Conservation (phyloP, 1,140 invertebrate genomes). For the Mylabris phalerata region DNA sequence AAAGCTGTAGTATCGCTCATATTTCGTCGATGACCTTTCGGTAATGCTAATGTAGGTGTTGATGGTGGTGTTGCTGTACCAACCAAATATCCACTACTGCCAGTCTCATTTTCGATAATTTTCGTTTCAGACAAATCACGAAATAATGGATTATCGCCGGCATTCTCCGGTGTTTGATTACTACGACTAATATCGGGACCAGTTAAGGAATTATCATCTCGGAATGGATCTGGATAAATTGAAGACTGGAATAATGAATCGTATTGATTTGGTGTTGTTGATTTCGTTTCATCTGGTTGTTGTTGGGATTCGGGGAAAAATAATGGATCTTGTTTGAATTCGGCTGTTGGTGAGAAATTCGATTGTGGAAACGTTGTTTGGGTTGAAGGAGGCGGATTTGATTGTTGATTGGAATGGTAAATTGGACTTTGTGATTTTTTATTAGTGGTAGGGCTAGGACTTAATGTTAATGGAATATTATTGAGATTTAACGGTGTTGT, state of each 20-base stretch:
- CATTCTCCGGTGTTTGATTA: conserved; percentile 14
- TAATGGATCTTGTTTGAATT: background rate
- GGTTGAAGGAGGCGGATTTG: background rate
- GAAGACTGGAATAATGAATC: conserved; percentile 45
- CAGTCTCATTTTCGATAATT: too few relatives aligned
- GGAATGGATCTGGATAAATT: conserved; percentile 56
- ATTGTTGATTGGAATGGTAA: conserved; percentile 21
- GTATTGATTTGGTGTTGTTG: conserved; percentile 23
- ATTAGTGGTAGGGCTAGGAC: conserved; percentile 43
- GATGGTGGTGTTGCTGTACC: conserved; percentile 44
- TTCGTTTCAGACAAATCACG: conserved; percentile 33
- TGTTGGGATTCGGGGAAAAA: conserved; percentile 25
- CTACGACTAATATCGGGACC: too few relatives aligned
- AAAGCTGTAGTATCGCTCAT: conserved; percentile 83
- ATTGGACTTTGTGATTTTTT: conserved; percentile 40
- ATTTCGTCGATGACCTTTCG: conserved; percentile 65
- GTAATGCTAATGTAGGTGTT: conserved; percentile 46
- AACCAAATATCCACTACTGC: conserved; percentile 38
- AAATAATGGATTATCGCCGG: conserved; percentile 25
- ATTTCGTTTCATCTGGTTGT: conserved; percentile 32
- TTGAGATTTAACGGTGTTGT: conserved; percentile 41
- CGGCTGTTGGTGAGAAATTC: background rate
- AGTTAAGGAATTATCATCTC: conserved; percentile 41
- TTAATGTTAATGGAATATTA: conserved; percentile 44
- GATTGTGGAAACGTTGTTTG: background rate